These are phyloP conservation scores for Hedya salicella DNA, from an alignment of 2,888 invertebrate genomes.

Conservation along the genomic window DNA sequence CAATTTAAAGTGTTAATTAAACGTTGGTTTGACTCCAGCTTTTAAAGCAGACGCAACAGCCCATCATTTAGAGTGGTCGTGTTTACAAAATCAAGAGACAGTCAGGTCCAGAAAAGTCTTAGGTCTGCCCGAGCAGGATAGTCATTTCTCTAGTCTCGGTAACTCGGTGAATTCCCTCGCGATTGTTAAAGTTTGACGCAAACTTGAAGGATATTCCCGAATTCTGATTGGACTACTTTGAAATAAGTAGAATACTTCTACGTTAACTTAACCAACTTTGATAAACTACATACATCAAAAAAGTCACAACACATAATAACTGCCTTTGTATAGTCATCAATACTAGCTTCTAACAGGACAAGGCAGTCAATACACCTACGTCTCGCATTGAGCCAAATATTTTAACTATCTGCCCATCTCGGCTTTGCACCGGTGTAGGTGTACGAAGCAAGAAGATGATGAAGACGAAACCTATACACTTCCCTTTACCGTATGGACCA, in stretches of 20 bases:
- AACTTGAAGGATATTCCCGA: slow-evolving; percentile 21
- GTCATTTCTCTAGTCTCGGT: slow-evolving; percentile 16
- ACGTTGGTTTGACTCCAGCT: background rate
- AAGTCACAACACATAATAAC: too few relatives aligned
- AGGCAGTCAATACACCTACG: too few relatives aligned
- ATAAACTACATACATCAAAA: background rate
- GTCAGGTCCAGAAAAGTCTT: slow-evolving; percentile 1
- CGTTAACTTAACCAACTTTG: slow-evolving; percentile 13
- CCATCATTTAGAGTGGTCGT: slow-evolving; percentile 10
- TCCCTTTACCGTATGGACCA: too few relatives aligned
- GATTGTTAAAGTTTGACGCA: slow-evolving; percentile 35
- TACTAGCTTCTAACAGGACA: too few relatives aligned
- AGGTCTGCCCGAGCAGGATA: slow-evolving; percentile 1
- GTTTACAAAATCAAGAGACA: background rate
- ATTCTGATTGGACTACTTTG: slow-evolving; percentile 22
- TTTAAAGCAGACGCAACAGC: background rate
- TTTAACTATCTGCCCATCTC: too few relatives aligned
- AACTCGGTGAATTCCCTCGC: slow-evolving; percentile 26
- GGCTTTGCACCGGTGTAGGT: too few relatives aligned
- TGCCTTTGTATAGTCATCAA: too few relatives aligned
- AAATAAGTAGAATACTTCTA: background rate
- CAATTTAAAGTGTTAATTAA: background rate
- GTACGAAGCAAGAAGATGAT: too few relatives aligned
- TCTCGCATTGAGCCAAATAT: too few relatives aligned
- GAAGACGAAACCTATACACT: too few relatives aligned